Evolutionary conservation across 2,888 invertebrate genomes (phyloP).

Genomic region (Prosapia bicincta): DNA sequence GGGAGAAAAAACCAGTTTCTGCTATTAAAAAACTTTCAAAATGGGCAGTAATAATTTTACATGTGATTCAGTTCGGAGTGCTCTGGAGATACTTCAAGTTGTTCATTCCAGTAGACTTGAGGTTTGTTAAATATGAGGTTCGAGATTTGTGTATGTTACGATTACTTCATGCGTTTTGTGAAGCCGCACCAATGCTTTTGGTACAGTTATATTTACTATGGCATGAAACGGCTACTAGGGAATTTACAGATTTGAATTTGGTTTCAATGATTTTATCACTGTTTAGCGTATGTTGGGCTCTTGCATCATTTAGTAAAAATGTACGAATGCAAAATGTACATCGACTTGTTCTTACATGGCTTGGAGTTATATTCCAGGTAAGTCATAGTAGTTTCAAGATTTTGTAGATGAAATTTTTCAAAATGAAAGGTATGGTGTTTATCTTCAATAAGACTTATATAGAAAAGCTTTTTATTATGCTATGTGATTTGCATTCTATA

Average conservation of each 20-base stretch:
- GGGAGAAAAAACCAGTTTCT: constrained; percentile 14
- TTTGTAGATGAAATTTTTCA: no score
- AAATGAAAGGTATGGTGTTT: no score
- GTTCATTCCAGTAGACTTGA: constrained; percentile 76
- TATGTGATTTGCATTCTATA: no score
- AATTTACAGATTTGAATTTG: constrained; percentile 71
- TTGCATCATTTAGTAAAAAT: constrained; percentile 88
- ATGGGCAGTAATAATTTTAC: constrained; percentile 48
- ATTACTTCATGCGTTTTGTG: constrained; percentile 81
- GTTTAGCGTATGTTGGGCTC: constrained; percentile 86
- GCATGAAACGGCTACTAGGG: constrained; percentile 44
- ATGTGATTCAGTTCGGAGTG: constrained; percentile 67
- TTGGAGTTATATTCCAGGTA: constrained; percentile 75
- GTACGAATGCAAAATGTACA: constrained; percentile 78
- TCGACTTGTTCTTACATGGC: constrained; percentile 76
- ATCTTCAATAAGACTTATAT: no score
- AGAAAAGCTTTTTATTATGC: no score
- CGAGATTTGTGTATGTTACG: constrained; percentile 68
- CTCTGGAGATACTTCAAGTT: constrained; percentile 76
- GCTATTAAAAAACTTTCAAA: constrained; percentile 33
- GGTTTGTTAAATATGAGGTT: constrained; percentile 80
- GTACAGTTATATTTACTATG: constrained; percentile 73
- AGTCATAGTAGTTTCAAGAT: no score
- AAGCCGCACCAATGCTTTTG: constrained; percentile 83
- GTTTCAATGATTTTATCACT: constrained; percentile 78